These are phyloP conservation scores for Myotis myotis DNA, from an alignment of 2,797 vertebrate species.

Conservation along the genomic window DNA sequence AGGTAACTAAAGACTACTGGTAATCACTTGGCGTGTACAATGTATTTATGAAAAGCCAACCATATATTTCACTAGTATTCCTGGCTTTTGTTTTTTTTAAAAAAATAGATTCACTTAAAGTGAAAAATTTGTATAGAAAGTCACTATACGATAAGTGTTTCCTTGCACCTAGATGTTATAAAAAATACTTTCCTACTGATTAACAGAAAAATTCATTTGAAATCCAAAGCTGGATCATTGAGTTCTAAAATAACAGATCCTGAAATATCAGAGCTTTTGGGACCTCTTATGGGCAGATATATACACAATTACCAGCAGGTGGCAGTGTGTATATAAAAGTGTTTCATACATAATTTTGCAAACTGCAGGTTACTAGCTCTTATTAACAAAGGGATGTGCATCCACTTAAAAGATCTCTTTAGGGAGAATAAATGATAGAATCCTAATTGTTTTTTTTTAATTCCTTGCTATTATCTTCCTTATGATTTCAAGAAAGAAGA, in stretches of 20 bases:
- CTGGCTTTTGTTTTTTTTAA: background rate
- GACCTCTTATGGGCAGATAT: background rate
- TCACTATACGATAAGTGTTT: background rate
- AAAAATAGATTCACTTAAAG: conserved; percentile 2
- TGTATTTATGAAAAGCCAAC: background rate
- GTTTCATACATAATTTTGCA: background rate
- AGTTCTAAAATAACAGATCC: background rate
- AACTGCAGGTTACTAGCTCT: background rate
- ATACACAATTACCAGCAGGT: conserved; percentile 59
- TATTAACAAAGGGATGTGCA: background rate
- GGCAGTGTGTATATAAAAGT: conserved; percentile 69
- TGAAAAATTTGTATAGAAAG: background rate
- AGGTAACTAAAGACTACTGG: background rate
- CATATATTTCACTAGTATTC: background rate
- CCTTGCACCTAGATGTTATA: background rate
- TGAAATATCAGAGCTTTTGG: background rate
- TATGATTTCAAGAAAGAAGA: background rate
- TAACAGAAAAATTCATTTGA: background rate
- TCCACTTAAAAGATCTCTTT: background rate
- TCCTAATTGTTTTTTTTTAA: background rate
- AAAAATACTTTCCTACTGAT: background rate
- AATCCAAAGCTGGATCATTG: background rate
- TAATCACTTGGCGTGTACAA: background rate
- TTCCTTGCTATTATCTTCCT: background rate
- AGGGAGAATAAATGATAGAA: background rate